Evolutionary conservation across 2,113 vertebrate species (phyloP), one percentile per base, ranked within the genome.

Genomic region (Scopus umbretta): DNA sequence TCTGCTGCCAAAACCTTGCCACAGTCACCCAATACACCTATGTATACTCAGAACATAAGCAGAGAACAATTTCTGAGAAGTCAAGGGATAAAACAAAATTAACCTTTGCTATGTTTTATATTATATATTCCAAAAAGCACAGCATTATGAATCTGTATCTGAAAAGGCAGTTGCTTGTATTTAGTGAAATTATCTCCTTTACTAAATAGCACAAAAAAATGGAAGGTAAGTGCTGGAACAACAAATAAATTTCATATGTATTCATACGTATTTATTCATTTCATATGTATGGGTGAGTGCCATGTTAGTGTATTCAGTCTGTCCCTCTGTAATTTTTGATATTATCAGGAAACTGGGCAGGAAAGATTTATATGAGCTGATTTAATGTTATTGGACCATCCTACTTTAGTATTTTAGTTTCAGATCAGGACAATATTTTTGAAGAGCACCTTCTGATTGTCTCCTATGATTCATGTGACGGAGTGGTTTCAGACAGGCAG

Each of bases 241-340:
- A 73, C 25, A 68, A 29, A 30, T 5, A 61, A 43, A 56, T n/a
- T n/a, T n/a, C n/a, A n/a, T n/a, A n/a, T n/a, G n/a, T n/a, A n/a
- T n/a, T n/a, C n/a, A n/a, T n/a, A n/a, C n/a, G n/a, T n/a, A n/a
- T n/a, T n/a, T n/a, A n/a, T n/a, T n/a, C n/a, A n/a, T n/a, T n/a
- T n/a, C n/a, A n/a, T n/a, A n/a, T n/a, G n/a, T 6, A 15, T 76
- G 10, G 9, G 1, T 61, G 50, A 59, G 3, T 23, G 12, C 5
- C 0, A 0, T 25, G 18, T 20, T 68, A 40, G 6, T 74, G 9
- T 34, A 34, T 38, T 62, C 13, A 34, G 5, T 52, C 9, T 7
- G 40, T 32, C 30, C 61, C 23, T 13, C n/a, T 68, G 2, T 34
- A 70, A 66, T 83, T 66, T 83, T 75, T 85, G 4, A 32, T 72